Evolutionary conservation across 2,888 invertebrate genomes (phyloP).

Genomic region (Synergus gifuensis): DNA sequence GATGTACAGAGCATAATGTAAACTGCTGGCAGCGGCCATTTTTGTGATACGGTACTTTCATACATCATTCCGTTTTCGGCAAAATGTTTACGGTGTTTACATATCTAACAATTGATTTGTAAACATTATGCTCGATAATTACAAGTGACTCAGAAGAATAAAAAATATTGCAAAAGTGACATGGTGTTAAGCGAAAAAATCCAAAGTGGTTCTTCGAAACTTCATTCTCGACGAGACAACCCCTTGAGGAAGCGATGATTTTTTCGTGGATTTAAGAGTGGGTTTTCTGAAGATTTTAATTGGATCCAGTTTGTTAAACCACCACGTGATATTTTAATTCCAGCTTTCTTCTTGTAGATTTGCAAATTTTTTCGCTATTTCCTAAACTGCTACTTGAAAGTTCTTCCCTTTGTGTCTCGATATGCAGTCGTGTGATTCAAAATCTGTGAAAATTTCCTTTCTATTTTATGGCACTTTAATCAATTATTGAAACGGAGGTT

Average conservation of each 20-base stretch:
- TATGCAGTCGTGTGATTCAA: constrained; percentile 13
- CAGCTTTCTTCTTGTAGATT: neutral
- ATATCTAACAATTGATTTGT: constrained; percentile 16
- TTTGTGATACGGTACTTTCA: constrained; percentile 28
- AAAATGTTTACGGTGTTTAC: constrained; percentile 13
- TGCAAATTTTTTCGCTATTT: neutral
- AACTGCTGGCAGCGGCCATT: constrained; percentile 4
- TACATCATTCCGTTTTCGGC: neutral
- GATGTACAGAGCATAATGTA: constrained; percentile 14
- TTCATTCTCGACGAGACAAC: neutral
- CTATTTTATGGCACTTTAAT: constrained; percentile 2
- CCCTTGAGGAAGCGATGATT: neutral
- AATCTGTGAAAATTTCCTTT: constrained; percentile 9
- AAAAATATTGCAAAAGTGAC: neutral
- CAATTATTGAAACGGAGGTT: constrained; percentile 12
- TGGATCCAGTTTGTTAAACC: neutral
- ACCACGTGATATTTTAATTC: neutral
- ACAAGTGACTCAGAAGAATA: neutral
- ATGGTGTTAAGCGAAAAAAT: neutral
- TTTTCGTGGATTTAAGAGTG: constrained; percentile 24
- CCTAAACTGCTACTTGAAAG: neutral
- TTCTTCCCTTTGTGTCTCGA: neutral
- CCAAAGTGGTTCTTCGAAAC: neutral
- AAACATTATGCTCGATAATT: constrained; percentile 6
- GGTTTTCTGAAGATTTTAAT: neutral